Conservation (phyloP, 2,113 vertebrate species). For the Lynx canadensis region DNA sequence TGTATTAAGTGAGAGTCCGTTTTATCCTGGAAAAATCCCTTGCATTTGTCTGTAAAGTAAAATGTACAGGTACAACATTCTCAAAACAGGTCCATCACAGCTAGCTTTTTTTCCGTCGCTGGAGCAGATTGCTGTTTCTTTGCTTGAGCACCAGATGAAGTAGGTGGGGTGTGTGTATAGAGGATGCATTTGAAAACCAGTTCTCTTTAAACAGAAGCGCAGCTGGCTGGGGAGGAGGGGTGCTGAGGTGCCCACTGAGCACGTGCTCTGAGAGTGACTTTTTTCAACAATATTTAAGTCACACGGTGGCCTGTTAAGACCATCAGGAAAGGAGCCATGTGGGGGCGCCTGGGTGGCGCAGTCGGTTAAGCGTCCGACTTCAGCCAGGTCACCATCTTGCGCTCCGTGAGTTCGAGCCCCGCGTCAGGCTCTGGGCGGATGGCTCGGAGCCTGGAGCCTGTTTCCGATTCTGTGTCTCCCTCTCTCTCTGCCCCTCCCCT, state of each 20-base stretch:
- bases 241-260: not conserved
- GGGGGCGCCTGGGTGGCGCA: no score
- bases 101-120: not conserved
- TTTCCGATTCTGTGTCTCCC: no score
- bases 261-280: not conserved
- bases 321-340: not conserved
- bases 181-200: not conserved
- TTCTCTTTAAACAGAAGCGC: not conserved
- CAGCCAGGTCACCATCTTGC: no score
- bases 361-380: no score
- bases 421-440: no score
- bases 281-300: not conserved
- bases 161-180: not conserved
- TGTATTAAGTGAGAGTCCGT: not conserved
- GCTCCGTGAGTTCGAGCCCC: no score
- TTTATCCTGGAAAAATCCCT: not conserved
- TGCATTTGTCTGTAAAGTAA: rapidly evolving
- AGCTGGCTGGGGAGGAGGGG: not conserved
- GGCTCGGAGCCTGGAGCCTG: no score
- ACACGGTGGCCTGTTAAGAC: not conserved
- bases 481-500: no score
- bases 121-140: not conserved
- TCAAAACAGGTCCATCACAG: not conserved
- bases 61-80: rapidly evolving
- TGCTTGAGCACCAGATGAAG: not conserved